A percentile compares a stretch with the other conserved stretches of the same genome.
phyloP scores from a whole-genome alignment of 2,888 invertebrate species.

The Myopa tessellatipennis region DNA sequence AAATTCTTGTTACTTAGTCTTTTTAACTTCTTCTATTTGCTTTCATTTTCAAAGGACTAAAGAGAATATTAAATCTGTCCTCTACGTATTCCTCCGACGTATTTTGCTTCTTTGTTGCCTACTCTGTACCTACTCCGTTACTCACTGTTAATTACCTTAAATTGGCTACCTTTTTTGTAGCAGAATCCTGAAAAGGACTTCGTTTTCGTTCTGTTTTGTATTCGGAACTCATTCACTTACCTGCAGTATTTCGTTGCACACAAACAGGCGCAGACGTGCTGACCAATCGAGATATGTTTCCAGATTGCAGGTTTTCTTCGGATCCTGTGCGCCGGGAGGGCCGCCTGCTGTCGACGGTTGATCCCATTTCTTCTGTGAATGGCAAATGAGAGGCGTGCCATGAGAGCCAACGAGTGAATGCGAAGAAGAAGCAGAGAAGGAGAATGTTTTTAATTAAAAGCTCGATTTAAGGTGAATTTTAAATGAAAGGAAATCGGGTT shows the following conservation, averaged over 20 bases:
- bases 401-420: neutral
- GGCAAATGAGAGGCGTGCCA: slow-evolving; percentile 11
- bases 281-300: slow-evolving; percentile 68
- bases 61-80: too few species aligned
- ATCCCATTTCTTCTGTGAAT: slow-evolving; percentile 62
- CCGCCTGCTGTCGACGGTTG: slow-evolving; percentile 63
- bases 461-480: neutral
- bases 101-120: too few species aligned
- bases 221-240: slow-evolving; percentile 54
- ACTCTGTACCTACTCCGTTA: too few species aligned
- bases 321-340: slow-evolving; percentile 63
- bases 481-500: slow-evolving; percentile 16
- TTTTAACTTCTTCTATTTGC: neutral
- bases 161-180: too few species aligned
- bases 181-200: neutral
- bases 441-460: slow-evolving; percentile 17
- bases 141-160: too few species aligned
- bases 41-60: too few species aligned
- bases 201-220: neutral
- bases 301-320: slow-evolving; percentile 68
- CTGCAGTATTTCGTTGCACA: slow-evolving; percentile 68
- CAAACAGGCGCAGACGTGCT: slow-evolving; percentile 66
- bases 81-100: too few species aligned
- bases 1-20: neutral
- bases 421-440: neutral